Base-by-base conservation (phyloP, 2,888 invertebrate species). In the Beris morrisii region DNA sequence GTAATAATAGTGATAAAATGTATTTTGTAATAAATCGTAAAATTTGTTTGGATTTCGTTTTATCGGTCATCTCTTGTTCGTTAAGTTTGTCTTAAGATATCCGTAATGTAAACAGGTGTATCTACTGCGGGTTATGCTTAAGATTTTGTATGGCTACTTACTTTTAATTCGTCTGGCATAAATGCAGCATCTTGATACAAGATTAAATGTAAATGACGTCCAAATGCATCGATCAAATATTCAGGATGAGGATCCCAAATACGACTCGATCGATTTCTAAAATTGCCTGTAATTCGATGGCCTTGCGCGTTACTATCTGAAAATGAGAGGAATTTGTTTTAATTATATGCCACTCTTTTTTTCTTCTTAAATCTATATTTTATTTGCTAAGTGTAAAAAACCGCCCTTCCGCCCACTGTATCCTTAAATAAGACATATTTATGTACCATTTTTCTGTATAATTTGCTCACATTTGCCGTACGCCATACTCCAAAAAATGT, bases 171-270 rank as follows among this genome's bases (percentile, higher is more conserved):
- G 46, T 75, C 73, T 54, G 75, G 73, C 69, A 79, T 76, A 53
- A 81, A 80, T 6, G 78, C 76, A 59, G 74, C 75, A 68, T 81
- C 80, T 72, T 80, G 78, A 69, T 77, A 74, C 70, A 79, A 69
- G 54, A 79, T 72, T 69, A 80, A 72, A 71, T 79, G 78, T 69
- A 80, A 70, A 45, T 70, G 72, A 44, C 75, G 75, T 0, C 87
- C 88, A 74, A 89, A 90, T 28, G 87, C 88, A 45, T 83, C 82
- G 68, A 90, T 85, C 73, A 84, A 84, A 75, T 90, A 90, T 72
- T 87, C 84, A 3, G 89, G 89, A 81, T 89, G 88, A 4, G 88
- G 87, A 76, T 90, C 89, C 89, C 90, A 90, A 61, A 87, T 82
- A 72, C 84, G 82, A 46, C 86, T 85, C 56, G 82, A 80, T 71